These are phyloP conservation scores for Rhinopomastus cyanomelas DNA, from an alignment of 2,113 vertebrate genomes.

Conservation along the genomic window DNA sequence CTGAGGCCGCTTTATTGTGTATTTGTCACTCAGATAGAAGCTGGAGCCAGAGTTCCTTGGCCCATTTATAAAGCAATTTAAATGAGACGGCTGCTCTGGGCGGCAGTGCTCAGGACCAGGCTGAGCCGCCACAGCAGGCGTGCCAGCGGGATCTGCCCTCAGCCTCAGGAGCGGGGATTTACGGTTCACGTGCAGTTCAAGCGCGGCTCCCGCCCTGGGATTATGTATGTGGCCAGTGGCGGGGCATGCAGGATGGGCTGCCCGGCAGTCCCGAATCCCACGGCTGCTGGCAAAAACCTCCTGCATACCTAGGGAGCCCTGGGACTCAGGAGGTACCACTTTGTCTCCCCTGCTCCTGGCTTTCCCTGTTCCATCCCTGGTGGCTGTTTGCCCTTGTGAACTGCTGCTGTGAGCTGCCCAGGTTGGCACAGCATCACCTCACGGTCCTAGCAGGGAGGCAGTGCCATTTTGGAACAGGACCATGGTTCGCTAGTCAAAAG, in stretches of 20 bases:
- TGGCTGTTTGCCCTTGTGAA: neutral
- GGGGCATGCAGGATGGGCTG: neutral
- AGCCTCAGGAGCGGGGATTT: neutral
- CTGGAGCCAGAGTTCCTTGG: slow-evolving; percentile 54
- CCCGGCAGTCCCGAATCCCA: neutral
- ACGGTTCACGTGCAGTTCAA: slow-evolving; percentile 53
- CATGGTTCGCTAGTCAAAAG: accelerated
- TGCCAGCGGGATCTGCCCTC: slow-evolving; percentile 41
- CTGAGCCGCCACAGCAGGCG: slow-evolving; percentile 11
- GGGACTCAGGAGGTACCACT: accelerated
- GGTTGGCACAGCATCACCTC: accelerated
- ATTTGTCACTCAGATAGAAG: slow-evolving; percentile 63
- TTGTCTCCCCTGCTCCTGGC: neutral
- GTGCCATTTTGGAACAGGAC: neutral
- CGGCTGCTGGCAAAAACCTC: neutral
- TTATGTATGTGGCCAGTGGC: neutral
- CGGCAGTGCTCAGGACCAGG: neutral
- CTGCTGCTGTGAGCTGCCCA: accelerated
- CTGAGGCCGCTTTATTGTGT: slow-evolving; percentile 58
- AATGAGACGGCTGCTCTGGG: slow-evolving; percentile 19
- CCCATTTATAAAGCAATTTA: slow-evolving; percentile 61
- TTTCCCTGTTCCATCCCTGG: neutral
- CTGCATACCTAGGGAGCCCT: accelerated
- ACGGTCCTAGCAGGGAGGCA: neutral
- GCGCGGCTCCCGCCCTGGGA: slow-evolving; percentile 14